These are phyloP conservation scores for Fundulus diaphanus DNA, from an alignment of 2,797 vertebrate genomes.

Conservation along the genomic window DNA sequence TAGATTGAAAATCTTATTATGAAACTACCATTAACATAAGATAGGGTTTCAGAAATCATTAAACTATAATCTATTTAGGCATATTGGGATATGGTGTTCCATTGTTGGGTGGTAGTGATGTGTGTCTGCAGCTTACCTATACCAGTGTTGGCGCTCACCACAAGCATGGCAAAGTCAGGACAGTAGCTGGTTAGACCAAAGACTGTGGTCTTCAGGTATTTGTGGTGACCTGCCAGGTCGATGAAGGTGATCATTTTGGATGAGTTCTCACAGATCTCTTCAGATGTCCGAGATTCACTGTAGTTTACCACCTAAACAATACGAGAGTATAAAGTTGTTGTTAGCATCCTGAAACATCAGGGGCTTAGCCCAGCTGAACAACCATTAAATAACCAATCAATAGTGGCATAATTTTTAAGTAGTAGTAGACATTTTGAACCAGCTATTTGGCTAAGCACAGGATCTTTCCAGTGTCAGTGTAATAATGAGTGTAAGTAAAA, in stretches of 20 bases:
- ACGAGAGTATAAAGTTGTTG: not conserved
- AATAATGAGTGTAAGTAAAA: not conserved
- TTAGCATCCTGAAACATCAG: not conserved
- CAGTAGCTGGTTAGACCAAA: conserved; percentile 98
- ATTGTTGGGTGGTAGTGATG: not conserved
- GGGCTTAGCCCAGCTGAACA: too few relatives aligned
- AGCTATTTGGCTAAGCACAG: not conserved
- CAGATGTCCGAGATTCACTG: conserved; percentile 94
- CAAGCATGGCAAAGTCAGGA: conserved; percentile 95
- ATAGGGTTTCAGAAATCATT: not conserved
- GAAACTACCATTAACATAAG: too few relatives aligned
- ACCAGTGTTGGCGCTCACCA: conserved; percentile 96
- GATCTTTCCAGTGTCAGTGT: not conserved
- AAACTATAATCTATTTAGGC: not conserved
- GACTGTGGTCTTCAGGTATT: conserved; percentile 97
- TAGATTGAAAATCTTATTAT: not conserved
- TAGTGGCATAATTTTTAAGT: not conserved
- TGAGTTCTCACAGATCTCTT: conserved; percentile 96
- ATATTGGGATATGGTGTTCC: not conserved
- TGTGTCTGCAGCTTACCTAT: conserved; percentile 85
- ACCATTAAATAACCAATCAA: too few relatives aligned
- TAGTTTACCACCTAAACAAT: conserved; percentile 92
- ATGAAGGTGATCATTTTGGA: conserved; percentile 99
- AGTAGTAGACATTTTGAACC: not conserved
- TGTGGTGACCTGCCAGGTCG: conserved; percentile 96